These are phyloP conservation scores for human DNA, from an alignment of 2,113 vertebrate genomes.

Conservation along the genomic window DNA sequence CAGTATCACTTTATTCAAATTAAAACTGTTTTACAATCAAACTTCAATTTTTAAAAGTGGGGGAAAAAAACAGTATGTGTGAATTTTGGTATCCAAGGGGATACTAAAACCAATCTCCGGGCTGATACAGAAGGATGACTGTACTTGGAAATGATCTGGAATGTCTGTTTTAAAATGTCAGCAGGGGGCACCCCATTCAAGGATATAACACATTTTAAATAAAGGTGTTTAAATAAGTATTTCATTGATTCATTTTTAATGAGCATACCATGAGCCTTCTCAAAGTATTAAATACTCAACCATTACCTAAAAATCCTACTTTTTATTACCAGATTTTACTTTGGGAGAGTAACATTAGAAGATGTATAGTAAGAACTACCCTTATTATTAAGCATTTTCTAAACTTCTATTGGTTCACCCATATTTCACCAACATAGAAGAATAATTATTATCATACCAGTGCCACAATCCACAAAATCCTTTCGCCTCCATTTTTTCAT, in stretches of 20 bases:
- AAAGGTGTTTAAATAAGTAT: neutral
- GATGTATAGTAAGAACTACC: neutral
- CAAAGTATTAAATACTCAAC: neutral
- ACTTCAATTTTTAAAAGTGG: neutral
- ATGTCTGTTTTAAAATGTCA: neutral
- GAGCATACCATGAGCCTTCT: neutral
- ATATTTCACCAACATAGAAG: neutral
- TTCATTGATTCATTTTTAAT: neutral
- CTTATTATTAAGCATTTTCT: neutral
- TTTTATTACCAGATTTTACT: neutral
- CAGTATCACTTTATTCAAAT: neutral
- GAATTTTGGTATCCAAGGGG: neutral
- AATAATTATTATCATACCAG: neutral
- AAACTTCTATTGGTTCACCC: neutral
- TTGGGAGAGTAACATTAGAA: neutral
- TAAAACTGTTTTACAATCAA: neutral
- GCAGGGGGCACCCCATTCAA: constrained; percentile 38
- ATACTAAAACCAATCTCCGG: neutral
- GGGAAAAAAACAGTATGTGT: neutral
- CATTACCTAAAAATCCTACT: neutral
- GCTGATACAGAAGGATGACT: neutral
- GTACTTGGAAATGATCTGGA: neutral
- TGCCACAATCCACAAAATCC: neutral
- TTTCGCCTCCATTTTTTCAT: neutral
- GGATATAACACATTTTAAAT: neutral